These are phyloP conservation scores for Coboldia fuscipes DNA, from an alignment of 1,140 invertebrate species.

Conservation along the genomic window DNA sequence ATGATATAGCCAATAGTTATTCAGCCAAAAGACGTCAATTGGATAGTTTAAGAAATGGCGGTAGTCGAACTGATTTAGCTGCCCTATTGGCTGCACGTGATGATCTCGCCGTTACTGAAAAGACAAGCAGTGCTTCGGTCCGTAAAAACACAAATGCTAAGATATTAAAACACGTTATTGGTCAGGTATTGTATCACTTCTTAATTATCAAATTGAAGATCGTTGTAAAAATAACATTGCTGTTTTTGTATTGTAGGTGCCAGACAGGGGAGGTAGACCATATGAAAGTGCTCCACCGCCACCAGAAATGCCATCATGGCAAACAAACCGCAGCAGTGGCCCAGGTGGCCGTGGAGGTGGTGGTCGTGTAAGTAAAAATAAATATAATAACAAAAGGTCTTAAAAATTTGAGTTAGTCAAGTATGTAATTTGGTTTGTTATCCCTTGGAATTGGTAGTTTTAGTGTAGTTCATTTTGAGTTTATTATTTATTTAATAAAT, in stretches of 20 bases:
- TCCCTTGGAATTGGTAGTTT: background rate
- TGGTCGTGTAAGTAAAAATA: conserved; percentile 11
- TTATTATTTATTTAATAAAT: background rate
- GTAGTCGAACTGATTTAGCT: conserved; percentile 41
- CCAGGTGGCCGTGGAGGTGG: conserved; percentile 9
- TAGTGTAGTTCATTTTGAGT: no score
- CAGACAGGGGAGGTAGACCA: conserved; percentile 75
- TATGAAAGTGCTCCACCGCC: conserved; percentile 76
- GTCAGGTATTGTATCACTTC: conserved; percentile 25
- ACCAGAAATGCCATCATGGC: conserved; percentile 89
- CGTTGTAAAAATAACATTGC: background rate
- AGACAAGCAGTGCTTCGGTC: conserved; percentile 63
- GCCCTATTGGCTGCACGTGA: conserved; percentile 62
- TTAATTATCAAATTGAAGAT: background rate
- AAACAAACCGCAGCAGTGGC: conserved; percentile 21
- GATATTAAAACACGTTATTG: conserved; percentile 75
- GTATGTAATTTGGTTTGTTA: conserved; percentile 4
- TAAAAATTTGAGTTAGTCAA: conserved; percentile 11
- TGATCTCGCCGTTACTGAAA: conserved; percentile 64
- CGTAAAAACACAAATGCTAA: conserved; percentile 57
- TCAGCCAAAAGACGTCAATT: conserved; percentile 40
- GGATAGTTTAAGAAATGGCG: conserved; percentile 14
- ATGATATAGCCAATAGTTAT: conserved; percentile 48
- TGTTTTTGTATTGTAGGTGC: conserved; percentile 28
- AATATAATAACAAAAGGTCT: conserved; percentile 10